Evolutionary conservation across 2,888 invertebrate genomes (phyloP), one percentile per base, ranked within the genome.

Genomic region (Brassicogethes aeneus): DNA sequence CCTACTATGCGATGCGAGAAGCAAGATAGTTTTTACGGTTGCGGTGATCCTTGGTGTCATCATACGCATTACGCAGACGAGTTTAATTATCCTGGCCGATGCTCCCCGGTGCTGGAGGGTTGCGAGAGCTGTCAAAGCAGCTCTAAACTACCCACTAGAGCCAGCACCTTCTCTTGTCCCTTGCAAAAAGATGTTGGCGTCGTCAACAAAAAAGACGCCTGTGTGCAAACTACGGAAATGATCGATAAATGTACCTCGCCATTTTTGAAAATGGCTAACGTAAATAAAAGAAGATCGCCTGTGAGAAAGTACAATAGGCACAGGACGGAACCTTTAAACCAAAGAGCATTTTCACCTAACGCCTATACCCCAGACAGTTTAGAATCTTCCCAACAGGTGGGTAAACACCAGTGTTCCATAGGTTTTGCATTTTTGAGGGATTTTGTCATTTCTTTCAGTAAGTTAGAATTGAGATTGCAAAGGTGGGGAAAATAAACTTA

Each of bases 191-290:
- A 38, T 15, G 37, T 41, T 10, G 31, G 34, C n/a, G 50, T 48
- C 16, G 29, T 34, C 12, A 40, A 47, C n/a, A 66, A 66, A 39
- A 70, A 64, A 46, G 76, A 76, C 48, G 75, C 69, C 1, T 69
- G 72, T 2, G 73, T 74, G 36, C 76, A 76, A 54, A 76, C 76
- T 5, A 63, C 63, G 40, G 67, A 69, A 49, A 67, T 66, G 63
- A 60, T 66, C 8, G 68, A 67, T 46, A 68, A 68, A 46, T 66
- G 66, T 44, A 68, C 68, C 8, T 68, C 67, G 36, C 68, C 68
- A 3, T 61, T 62, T 48, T 43, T 60, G 36, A 55, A 56, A 43
- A 48, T 50, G 39, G 58, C 57, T 34, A 55, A 48, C 16, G 41
- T 43, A 17, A 44, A 51, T 32, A 49, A 50, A 37, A 41, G 44